Evolutionary conservation across 2,113 vertebrate genomes (phyloP).

Genomic region (Microcebus lehilahytsara): DNA sequence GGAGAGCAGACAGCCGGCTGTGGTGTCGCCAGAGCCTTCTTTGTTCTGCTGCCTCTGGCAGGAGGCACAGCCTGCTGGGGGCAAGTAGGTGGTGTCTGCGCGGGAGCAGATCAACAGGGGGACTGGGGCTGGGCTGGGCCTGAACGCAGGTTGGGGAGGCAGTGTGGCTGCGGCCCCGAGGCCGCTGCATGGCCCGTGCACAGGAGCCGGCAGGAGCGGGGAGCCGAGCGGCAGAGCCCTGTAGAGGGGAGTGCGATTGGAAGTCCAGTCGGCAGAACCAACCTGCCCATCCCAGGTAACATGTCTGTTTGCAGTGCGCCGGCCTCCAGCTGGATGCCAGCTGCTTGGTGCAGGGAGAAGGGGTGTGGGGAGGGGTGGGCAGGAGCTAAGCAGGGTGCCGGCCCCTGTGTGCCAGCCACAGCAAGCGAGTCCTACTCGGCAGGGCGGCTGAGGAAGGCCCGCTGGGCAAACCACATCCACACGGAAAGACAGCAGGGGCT

Average conservation of each 20-base stretch:
- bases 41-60: not conserved
- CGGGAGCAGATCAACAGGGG: not conserved
- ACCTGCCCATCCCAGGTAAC: not conserved
- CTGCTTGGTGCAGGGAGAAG: not conserved
- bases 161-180: not conserved
- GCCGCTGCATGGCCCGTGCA: not conserved
- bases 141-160: fast-evolving
- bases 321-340: not conserved
- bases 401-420: not conserved
- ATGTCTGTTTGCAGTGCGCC: fast-evolving
- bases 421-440: not conserved
- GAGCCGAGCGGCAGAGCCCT: not conserved
- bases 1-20: not conserved
- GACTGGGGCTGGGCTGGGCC: not conserved
- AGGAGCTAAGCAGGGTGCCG: not conserved
- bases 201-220: not conserved
- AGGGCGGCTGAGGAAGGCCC: not conserved
- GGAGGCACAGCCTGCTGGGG: not conserved
- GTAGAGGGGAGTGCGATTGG: not conserved
- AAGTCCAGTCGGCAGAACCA: not conserved
- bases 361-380: no score
- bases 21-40: not conserved
- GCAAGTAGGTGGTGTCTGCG: not conserved
- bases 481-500: not conserved
- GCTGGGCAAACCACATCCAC: not conserved